Evolutionary conservation across 2,888 invertebrate species (phyloP).

Genomic region (Ceramica pisi): DNA sequence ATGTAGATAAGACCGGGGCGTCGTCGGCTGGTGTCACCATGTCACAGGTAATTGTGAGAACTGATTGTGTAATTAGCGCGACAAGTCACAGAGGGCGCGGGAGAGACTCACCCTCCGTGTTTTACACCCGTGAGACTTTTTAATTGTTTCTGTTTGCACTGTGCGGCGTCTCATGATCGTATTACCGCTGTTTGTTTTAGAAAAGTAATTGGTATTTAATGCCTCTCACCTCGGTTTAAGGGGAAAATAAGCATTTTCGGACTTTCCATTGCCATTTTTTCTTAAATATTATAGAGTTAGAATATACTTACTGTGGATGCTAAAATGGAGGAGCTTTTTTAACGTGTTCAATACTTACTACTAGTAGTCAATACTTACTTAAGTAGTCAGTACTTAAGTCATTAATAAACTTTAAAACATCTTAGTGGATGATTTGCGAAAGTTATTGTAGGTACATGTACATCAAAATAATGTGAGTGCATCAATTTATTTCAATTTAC

Average conservation of each 20-base stretch:
- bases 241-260: not conserved
- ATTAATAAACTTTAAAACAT: constrained; percentile 63
- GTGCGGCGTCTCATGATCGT: constrained; percentile 49
- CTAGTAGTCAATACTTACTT: no score
- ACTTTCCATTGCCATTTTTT: not conserved
- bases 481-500: constrained; percentile 91
- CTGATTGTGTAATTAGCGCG: constrained; percentile 89
- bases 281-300: no score
- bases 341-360: no score
- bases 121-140: constrained; percentile 87
- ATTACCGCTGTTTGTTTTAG: constrained; percentile 61
- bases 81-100: constrained; percentile 87
- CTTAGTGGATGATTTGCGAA: constrained; percentile 76
- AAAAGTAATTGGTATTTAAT: constrained; percentile 53
- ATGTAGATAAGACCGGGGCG: constrained; percentile 59
- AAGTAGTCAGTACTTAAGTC: not conserved
- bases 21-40: constrained; percentile 64
- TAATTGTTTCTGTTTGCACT: constrained; percentile 81
- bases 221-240: constrained; percentile 14
- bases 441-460: constrained; percentile 77
- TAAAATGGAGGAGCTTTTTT: no score
- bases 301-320: no score
- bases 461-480: constrained; percentile 81
- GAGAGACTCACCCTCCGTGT: constrained; percentile 81
- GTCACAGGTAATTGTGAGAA: constrained; percentile 88